Evolutionary conservation across 1,140 invertebrate genomes (phyloP).

Genomic region (Apis dorsata): DNA sequence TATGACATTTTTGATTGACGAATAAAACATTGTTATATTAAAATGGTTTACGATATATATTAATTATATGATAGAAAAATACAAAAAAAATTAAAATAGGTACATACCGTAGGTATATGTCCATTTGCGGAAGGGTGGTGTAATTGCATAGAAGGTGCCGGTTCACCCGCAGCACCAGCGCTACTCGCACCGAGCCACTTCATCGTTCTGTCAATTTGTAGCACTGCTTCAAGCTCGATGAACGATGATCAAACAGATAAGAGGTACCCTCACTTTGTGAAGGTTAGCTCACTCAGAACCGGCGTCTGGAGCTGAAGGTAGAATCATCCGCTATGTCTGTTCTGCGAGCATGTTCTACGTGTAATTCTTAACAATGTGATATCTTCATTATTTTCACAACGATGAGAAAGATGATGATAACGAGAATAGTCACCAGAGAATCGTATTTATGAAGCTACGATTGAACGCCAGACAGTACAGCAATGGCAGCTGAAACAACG

Average conservation of each 20-base stretch:
- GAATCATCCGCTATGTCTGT: conserved; percentile 52
- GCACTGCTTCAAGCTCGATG: conserved; percentile 49
- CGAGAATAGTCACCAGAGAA: conserved; percentile 19
- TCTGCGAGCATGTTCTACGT: conserved; percentile 45
- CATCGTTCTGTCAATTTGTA: conserved; percentile 71
- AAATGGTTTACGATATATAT: neutral
- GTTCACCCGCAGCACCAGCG: conserved; percentile 75
- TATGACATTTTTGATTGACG: conserved; percentile 42
- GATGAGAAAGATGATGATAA: conserved; percentile 39
- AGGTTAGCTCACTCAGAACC: conserved; percentile 64
- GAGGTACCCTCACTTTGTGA: conserved; percentile 37
- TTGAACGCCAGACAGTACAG: conserved; percentile 56
- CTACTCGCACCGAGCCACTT: conserved; percentile 79
- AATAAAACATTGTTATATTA: neutral
- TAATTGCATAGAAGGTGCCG: conserved; percentile 79
- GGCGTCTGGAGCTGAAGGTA: conserved; percentile 57
- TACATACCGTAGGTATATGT: conserved; percentile 75
- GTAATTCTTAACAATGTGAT: conserved; percentile 44
- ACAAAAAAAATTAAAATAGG: conserved; percentile 2
- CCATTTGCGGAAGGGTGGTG: conserved; percentile 78
- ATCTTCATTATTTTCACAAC: conserved; percentile 52
- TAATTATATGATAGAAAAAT: neutral
- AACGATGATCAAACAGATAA: conserved; percentile 41
- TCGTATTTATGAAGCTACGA: conserved; percentile 51
- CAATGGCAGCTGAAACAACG: conserved; percentile 64